These are phyloP conservation scores for Thalassarche chlororhynchos DNA, from an alignment of 2,113 vertebrate genomes.

Conservation along the genomic window DNA sequence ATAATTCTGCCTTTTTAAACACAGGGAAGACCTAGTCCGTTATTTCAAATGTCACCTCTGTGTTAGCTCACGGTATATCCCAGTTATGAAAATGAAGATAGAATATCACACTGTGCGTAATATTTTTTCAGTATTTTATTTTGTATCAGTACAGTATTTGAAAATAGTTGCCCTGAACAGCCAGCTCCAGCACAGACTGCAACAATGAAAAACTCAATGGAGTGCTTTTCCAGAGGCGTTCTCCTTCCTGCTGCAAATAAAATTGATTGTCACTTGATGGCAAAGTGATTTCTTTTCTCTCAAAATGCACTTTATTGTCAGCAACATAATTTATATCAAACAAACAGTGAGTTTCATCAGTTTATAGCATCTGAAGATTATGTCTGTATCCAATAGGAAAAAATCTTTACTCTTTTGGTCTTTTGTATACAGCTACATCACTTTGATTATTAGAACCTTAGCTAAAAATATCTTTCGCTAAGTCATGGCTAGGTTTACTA, in stretches of 20 bases:
- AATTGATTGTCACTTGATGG: background rate
- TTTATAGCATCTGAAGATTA: background rate
- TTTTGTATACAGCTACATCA: background rate
- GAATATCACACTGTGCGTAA: background rate
- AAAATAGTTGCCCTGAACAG: background rate
- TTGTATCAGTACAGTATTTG: background rate
- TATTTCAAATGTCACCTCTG: background rate
- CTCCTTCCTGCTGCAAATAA: background rate
- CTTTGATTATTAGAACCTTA: background rate
- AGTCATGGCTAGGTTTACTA: background rate
- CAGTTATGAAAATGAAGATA: background rate
- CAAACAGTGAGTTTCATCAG: background rate
- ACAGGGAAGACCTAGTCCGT: background rate
- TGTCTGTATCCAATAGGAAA: background rate
- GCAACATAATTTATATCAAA: background rate
- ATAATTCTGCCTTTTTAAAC: background rate
- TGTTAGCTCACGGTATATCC: background rate
- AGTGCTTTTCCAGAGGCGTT: background rate
- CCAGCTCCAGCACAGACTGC: background rate
- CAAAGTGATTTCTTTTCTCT: background rate
- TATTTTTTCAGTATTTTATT: background rate
- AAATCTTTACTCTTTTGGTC: background rate
- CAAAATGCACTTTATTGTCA: background rate
- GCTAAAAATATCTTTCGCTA: background rate
- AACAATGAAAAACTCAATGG: background rate